Evolutionary conservation across 2,888 invertebrate species (phyloP).

Genomic region (Scaptomyza tumidula): DNA sequence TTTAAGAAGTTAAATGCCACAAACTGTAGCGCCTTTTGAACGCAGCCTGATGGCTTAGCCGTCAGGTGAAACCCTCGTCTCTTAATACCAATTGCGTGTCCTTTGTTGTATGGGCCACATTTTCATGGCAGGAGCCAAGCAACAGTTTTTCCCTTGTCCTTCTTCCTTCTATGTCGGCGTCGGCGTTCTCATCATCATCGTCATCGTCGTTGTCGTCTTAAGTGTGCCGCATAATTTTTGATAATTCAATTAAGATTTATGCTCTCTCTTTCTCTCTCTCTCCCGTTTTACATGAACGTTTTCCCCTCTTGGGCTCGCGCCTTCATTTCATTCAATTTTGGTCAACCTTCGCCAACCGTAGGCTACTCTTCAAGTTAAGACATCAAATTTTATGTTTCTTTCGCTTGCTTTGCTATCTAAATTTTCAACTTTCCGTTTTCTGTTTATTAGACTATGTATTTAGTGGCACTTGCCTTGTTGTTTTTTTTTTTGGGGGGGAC

Average conservation of each 20-base stretch:
- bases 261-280: constrained; percentile 41
- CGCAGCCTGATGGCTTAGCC: constrained; percentile 43
- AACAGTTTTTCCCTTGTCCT: constrained; percentile 39
- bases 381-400: constrained; percentile 69
- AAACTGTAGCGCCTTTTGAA: constrained; percentile 50
- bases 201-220: constrained; percentile 41
- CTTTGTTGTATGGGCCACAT: constrained; percentile 51
- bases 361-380: constrained; percentile 50
- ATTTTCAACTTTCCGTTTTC: constrained; percentile 32
- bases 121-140: constrained; percentile 37
- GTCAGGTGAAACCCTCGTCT: constrained; percentile 37
- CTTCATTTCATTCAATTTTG: constrained; percentile 63
- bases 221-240: constrained; percentile 75
- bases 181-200: constrained; percentile 6
- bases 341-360: constrained; percentile 6
- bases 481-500: too few relatives aligned
- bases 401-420: constrained; percentile 56
- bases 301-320: not conserved
- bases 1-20: constrained; percentile 71
- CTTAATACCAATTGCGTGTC: constrained; percentile 45
- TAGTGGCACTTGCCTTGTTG: constrained; percentile 1
- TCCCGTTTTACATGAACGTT: constrained; percentile 17
- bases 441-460: constrained; percentile 6
- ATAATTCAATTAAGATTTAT: constrained; percentile 77
- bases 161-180: not conserved